These are phyloP conservation scores for Rutpela maculata DNA, from an alignment of 2,888 invertebrate species.

Conservation along the genomic window DNA sequence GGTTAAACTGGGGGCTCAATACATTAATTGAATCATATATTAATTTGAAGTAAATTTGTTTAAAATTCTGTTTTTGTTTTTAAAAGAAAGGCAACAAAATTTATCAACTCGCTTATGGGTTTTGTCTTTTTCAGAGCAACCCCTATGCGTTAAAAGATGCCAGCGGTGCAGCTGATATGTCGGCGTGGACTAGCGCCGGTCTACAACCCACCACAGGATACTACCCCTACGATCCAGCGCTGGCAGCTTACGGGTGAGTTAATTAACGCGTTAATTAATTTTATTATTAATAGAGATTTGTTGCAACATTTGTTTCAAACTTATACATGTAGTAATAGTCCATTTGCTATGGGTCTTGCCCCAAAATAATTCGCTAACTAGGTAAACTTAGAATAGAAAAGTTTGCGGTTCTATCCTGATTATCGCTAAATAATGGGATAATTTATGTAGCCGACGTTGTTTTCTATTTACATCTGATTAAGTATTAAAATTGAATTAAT, in stretches of 20 bases:
- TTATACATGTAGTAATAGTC: not conserved
- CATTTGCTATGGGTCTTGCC: too few species aligned
- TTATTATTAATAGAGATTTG: not conserved
- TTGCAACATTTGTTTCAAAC: not conserved
- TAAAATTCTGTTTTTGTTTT: too few species aligned
- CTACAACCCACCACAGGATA: conserved; percentile 93
- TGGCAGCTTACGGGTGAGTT: conserved; percentile 95
- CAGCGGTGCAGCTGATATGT: conserved; percentile 89
- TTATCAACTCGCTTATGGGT: not conserved
- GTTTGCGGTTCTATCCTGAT: too few species aligned
- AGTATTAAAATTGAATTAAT: too few species aligned
- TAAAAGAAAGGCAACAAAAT: not conserved
- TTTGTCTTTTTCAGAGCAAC: conserved; percentile 84
- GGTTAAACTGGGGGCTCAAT: too few species aligned
- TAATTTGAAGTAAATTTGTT: too few species aligned
- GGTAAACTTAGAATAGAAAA: too few species aligned
- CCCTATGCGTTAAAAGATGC: conserved; percentile 91
- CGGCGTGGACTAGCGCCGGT: conserved; percentile 93
- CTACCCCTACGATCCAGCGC: conserved; percentile 94
- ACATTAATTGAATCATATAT: too few species aligned
- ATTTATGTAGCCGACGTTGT: too few species aligned
- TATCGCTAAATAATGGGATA: too few species aligned
- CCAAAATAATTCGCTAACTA: too few species aligned
- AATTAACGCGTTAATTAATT: conserved; percentile 19
- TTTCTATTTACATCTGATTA: too few species aligned